phyloP scores from a whole-genome alignment of 2,888 invertebrate genomes.

The Penaeus monodon region DNA sequence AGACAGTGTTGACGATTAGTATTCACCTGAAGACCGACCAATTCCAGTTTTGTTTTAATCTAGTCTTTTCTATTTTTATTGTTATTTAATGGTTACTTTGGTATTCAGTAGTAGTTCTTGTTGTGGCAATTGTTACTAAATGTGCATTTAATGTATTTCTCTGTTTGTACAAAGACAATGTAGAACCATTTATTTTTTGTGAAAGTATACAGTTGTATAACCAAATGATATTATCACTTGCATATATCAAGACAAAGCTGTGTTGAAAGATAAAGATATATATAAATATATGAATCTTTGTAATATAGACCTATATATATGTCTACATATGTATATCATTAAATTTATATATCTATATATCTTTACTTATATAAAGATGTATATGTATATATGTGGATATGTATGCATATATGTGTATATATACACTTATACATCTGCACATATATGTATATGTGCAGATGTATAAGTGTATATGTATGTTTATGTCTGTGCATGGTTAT shows the following conservation, averaged over 20 bases:
- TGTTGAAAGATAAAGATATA: background rate
- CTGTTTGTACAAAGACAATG: background rate
- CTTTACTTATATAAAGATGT: constrained; percentile 16
- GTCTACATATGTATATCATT: background rate
- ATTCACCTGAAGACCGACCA: background rate
- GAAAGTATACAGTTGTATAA: constrained; percentile 36
- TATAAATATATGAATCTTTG: background rate
- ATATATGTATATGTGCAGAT: no score
- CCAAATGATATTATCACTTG: constrained; percentile 8
- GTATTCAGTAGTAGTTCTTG: no score
- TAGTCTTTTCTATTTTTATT: background rate
- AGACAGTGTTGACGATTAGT: constrained; percentile 48
- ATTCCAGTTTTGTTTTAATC: background rate
- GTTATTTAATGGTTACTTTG: no score
- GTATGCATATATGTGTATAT: constrained; percentile 11
- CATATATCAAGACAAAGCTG: constrained; percentile 20
- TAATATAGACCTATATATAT: background rate
- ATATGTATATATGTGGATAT: constrained; percentile 1
- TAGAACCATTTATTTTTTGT: constrained; percentile 16
- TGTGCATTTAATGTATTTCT: no score
- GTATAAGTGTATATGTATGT: background rate
- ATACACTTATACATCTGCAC: background rate
- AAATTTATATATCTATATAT: constrained; percentile 28
- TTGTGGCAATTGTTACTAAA: no score
- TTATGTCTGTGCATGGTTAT: background rate